Evolutionary conservation across 2,113 vertebrate species (phyloP), one percentile per base, ranked within the genome.

Genomic region (Channa argus): DNA sequence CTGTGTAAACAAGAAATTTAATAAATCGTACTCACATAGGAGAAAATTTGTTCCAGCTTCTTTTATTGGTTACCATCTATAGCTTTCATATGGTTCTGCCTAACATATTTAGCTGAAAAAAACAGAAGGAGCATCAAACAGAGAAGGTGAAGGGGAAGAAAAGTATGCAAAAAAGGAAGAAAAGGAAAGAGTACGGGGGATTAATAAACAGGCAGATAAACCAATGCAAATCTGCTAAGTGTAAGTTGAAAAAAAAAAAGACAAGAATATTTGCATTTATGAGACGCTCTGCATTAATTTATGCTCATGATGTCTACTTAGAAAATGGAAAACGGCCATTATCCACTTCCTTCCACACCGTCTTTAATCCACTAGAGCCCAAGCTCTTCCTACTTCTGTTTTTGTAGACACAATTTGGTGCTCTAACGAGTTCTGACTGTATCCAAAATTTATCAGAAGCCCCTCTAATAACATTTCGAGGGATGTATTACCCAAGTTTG

Each of bases 61-160:
- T 73, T 5, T 49, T 34, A 12, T 71, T 71, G 15, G 43, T 73
- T 37, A 12, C 12, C 24, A 38, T 36, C 5, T 0, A 3, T 12
- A 9, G 45, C 65, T 52, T 46, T 37, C 70, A 60, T 59, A 60
- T 61, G 45, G 0, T 54, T 68, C 24, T 55, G 63, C 14, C 65
- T 15, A 50, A 47, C 49, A 59, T 65, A 83, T 85, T 82, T 84
- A 79, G 68, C 37, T 46, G 24, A 67, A 72, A 74, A 68, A 54
- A 49, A 14, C 14, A 36, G 51, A 59, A 73, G 53, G 34, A 53
- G 49, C 6, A 67, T 10, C 24, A 67, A 54, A 72, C 13, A 46
- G 37, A 55, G 58, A 51, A 41, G 6, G 39, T 41, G 39, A 41
- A 41, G 4, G 6, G 39, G 39, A 41, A 5, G 39, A 41, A 41